Evolutionary conservation across 2,797 vertebrate species (phyloP), one percentile per base, ranked within the genome.

Genomic region (Brachymystax lenok): DNA sequence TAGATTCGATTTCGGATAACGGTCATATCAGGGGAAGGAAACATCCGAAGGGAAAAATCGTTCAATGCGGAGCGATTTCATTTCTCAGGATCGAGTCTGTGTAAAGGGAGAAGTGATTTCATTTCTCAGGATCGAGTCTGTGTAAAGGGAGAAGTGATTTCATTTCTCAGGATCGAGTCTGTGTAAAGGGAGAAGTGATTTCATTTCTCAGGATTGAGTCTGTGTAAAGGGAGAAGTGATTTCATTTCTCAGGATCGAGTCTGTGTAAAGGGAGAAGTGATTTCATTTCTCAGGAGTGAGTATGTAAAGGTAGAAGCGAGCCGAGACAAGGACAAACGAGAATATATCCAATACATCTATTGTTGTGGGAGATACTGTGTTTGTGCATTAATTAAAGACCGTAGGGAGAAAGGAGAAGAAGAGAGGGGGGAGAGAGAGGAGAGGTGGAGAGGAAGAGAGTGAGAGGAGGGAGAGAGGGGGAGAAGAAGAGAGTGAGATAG

Each of bases 1-100:
- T 76, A 84, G 92, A 91, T 93, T 94, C 86, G 88, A 93, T 93
- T 93, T 91, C 81, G 88, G 92, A 93, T 94, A 94, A 90, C 74
- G 64, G 86, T 91, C 90, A 88, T 91, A 91, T 90, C 86, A 87
- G 85, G 77, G 81, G 28, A 24, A 61, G 46, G 3, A 56, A 59
- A 33, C 83, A 86, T 89, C 87, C 86, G 82, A 13, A 35, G 69
- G n/a, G 83, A 83, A 85, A 88, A 90, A 90, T 82, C 84, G 86
- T 88, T 91, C 85, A 87, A 77, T 87, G 86, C 75, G 71, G 78
- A 87, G 84, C 90, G 86, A 90, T 89, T 86, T 88, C 85, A 88
- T 93, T 46, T 89, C 92, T 93, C 91, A 83, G 80, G 88, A 70
- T 27, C 6, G 14, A 30, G 64, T 67, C 77, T 81, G 85, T 89